Evolutionary conservation across 2,797 vertebrate species (phyloP).

Genomic region (Sebastes cheni): DNA sequence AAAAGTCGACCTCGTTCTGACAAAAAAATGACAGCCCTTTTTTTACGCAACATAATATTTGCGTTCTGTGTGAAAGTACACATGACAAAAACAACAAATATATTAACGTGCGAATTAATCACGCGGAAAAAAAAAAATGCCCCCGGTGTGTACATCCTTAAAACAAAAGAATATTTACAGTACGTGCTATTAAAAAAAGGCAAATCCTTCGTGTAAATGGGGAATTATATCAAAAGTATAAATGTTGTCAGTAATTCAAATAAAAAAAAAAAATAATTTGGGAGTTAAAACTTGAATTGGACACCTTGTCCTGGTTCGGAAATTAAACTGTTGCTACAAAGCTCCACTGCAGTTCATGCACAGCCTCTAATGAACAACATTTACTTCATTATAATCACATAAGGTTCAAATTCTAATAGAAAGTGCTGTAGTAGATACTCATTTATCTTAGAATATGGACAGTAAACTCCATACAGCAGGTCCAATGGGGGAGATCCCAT

Average conservation of each 20-base stretch:
- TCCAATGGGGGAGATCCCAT: neutral
- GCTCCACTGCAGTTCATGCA: neutral
- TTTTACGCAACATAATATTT: too few species aligned
- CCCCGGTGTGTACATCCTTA: neutral
- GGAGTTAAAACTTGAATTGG: too few species aligned
- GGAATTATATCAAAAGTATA: neutral
- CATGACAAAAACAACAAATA: neutral
- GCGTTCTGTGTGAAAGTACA: neutral
- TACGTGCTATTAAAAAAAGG: neutral
- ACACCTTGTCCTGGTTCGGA: too few species aligned
- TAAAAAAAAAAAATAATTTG: too few species aligned
- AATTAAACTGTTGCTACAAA: too few species aligned
- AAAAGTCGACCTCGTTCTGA: neutral
- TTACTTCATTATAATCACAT: neutral
- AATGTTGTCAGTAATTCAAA: too few species aligned
- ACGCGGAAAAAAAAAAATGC: rapidly evolving
- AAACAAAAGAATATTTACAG: neutral
- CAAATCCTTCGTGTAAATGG: neutral
- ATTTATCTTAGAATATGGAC: neutral
- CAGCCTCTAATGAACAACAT: neutral
- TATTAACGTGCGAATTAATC: neutral
- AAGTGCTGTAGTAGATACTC: neutral
- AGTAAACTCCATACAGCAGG: neutral
- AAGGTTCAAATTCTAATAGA: neutral
- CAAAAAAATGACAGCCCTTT: too few species aligned